A percentile compares a stretch with the other conserved stretches of the same genome.
These are phyloP conservation scores for Uropsilus gracilis DNA, from an alignment of 2,113 vertebrate species.

Conservation along the genomic window DNA sequence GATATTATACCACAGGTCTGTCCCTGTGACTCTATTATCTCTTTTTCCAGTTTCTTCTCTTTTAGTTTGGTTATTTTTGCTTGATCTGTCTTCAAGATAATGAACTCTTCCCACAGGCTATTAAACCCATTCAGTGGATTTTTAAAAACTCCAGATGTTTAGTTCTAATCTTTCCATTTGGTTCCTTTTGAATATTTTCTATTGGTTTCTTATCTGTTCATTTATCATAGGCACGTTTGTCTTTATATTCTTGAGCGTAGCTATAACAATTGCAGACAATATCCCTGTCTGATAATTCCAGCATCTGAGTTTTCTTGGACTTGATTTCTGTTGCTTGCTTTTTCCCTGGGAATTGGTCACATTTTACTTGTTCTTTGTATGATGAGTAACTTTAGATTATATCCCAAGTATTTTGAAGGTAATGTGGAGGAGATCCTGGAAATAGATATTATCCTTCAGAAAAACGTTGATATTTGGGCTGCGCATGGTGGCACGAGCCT, in stretches of 20 bases:
- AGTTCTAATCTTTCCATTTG: background rate
- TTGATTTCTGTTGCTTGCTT: background rate
- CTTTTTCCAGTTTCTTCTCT: background rate
- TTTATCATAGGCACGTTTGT: background rate
- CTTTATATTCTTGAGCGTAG: background rate
- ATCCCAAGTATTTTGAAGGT: conserved; percentile 29
- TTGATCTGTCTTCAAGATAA: no score
- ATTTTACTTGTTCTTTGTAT: background rate
- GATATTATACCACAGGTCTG: background rate
- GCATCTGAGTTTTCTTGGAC: background rate
- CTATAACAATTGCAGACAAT: background rate
- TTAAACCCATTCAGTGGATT: background rate
- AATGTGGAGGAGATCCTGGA: background rate
- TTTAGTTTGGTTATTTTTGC: background rate
- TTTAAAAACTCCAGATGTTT: background rate
- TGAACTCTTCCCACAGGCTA: background rate
- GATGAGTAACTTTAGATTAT: background rate
- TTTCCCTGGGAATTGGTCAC: background rate
- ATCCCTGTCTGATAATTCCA: background rate
- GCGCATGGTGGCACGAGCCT: no score
- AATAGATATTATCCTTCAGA: conserved; percentile 5
- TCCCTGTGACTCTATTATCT: background rate
- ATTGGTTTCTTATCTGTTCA: background rate
- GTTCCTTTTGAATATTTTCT: background rate
- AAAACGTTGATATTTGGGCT: background rate